Evolutionary conservation across 2,113 vertebrate genomes (phyloP).

Genomic region (Pachypanchax playfairii): DNA sequence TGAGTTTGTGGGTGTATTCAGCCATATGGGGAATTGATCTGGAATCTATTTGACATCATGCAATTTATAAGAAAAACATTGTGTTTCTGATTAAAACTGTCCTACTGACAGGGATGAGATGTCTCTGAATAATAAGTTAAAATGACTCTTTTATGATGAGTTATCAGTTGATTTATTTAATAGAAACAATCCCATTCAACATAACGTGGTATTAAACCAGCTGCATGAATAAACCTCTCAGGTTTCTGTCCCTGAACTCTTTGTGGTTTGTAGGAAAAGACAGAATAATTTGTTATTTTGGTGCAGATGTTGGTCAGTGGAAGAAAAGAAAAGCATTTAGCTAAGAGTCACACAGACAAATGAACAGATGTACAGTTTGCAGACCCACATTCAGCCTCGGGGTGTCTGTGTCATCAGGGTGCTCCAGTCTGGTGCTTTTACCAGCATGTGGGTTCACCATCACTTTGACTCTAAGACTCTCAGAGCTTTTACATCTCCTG

Average conservation of each 20-base stretch:
- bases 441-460: constrained; percentile 23
- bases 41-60: background rate
- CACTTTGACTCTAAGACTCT: constrained; percentile 37
- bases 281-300: constrained; percentile 38
- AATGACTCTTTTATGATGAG: too few species aligned
- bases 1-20: background rate
- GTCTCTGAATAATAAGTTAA: too few species aligned
- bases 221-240: background rate
- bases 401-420: constrained; percentile 44
- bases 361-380: constrained; percentile 1
- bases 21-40: constrained; percentile 16
- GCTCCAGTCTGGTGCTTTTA: constrained; percentile 13
- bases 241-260: constrained; percentile 34
- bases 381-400: constrained; percentile 23
- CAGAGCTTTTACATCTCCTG: background rate
- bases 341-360: constrained; percentile 16
- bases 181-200: constrained; percentile 15
- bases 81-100: constrained; percentile 29
- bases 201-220: too few species aligned
- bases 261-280: constrained; percentile 32
- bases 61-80: constrained; percentile 18
- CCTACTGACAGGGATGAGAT: too few species aligned
- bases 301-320: constrained; percentile 43
- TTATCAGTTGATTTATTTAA: constrained; percentile 18
- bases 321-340: constrained; percentile 41